These are phyloP conservation scores for Diploptera punctata DNA, from an alignment of 2,888 invertebrate species.

Conservation along the genomic window DNA sequence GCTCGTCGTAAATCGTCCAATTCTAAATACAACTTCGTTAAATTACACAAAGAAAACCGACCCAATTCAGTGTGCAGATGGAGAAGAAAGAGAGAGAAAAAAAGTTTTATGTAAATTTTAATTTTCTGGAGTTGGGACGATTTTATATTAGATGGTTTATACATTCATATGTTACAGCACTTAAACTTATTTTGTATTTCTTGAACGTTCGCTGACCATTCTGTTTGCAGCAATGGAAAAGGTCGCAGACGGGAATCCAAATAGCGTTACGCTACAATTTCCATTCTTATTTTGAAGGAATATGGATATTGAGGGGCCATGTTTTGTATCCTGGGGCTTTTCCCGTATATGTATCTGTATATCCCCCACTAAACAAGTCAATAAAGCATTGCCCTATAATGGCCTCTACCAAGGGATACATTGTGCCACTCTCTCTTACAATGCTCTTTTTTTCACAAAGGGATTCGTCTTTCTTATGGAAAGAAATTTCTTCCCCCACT, in stretches of 20 bases:
- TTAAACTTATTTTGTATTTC: too few relatives aligned
- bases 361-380: not conserved
- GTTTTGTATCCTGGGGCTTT: not conserved
- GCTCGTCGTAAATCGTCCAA: too few relatives aligned
- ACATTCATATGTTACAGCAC: too few relatives aligned
- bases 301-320: not conserved
- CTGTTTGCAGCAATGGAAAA: not conserved
- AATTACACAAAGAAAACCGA: too few relatives aligned
- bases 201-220: too few relatives aligned
- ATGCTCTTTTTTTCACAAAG: not conserved
- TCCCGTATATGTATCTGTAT: not conserved
- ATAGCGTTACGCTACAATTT: not conserved
- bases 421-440: not conserved
- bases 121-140: too few relatives aligned
- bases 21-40: too few relatives aligned
- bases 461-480: not conserved
- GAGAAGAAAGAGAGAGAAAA: too few relatives aligned
- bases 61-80: too few relatives aligned
- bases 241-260: not conserved
- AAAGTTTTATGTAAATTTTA: too few relatives aligned
- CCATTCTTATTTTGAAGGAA: not conserved
- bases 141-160: too few relatives aligned
- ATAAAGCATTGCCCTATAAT: not conserved
- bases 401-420: not conserved
- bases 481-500: too few relatives aligned